phyloP scores from a whole-genome alignment of 35 echinoderm and acorn worm genomes.

The Apostichopus japonicus region DNA sequence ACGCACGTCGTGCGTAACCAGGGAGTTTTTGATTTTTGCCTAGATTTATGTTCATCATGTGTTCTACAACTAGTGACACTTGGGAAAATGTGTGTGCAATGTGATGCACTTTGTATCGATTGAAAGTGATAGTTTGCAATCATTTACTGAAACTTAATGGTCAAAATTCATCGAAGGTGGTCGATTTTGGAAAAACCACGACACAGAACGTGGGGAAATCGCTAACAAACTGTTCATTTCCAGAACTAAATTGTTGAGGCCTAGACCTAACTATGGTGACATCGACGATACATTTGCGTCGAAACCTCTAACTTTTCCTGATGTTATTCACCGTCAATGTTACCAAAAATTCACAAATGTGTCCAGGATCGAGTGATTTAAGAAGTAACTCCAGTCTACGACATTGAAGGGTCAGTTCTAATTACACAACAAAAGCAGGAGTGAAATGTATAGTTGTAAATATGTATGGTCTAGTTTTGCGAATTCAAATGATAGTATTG shows the following conservation, averaged over 20 bases:
- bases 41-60: too few relatives aligned
- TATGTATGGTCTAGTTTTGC: too few relatives aligned
- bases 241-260: not conserved
- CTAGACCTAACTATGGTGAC: not conserved
- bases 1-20: too few relatives aligned
- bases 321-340: conserved; percentile 20
- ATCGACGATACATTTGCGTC: conserved; percentile 20
- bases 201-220: conserved; percentile 28
- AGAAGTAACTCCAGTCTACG: conserved; percentile 32
- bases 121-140: not conserved
- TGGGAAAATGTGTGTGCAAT: conserved; percentile 18
- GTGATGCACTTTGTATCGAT: conserved; percentile 1
- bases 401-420: not conserved
- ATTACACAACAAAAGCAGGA: not conserved
- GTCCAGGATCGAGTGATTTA: not conserved
- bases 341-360: conserved; percentile 25
- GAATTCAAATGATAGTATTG: too few relatives aligned
- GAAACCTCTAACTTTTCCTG: not conserved
- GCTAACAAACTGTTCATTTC: conserved; percentile 22
- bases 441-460: too few relatives aligned
- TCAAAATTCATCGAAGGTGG: conserved; percentile 12
- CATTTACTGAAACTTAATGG: not conserved
- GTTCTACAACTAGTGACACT: not conserved
- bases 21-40: too few relatives aligned
- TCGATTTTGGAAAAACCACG: conserved; percentile 27